Percentiles rank a stretch among this genome's conserved stretches.
These are phyloP conservation scores for Nycticorax nycticorax DNA, from an alignment of 2,113 vertebrate species.

Conservation along the genomic window DNA sequence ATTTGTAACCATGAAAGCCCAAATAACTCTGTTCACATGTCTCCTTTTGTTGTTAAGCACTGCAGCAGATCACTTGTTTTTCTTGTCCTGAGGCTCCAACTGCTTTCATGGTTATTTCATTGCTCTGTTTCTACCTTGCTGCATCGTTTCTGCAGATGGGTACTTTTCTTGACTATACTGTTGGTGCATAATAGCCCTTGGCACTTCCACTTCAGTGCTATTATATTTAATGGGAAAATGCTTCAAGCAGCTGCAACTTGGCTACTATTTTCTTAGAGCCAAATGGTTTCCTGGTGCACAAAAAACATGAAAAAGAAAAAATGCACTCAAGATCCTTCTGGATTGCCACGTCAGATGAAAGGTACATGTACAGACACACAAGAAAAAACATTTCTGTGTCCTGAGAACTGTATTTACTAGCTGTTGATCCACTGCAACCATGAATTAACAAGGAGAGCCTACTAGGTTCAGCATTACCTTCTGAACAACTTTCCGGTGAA, in stretches of 20 bases:
- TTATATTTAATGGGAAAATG: constrained; percentile 23
- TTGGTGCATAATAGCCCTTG: not conserved
- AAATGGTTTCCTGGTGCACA: not conserved
- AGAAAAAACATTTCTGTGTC: not conserved
- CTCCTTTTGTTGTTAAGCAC: constrained; percentile 25
- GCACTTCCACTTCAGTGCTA: not conserved
- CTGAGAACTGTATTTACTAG: not conserved
- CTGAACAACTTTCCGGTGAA: not conserved
- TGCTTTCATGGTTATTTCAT: constrained; percentile 42
- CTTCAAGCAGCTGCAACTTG: constrained; percentile 5
- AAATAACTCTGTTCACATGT: not conserved
- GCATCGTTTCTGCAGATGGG: constrained; percentile 29
- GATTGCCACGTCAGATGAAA: not conserved
- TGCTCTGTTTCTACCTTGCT: constrained; percentile 47
- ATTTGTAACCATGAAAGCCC: not conserved
- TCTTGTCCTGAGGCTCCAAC: constrained; percentile 35
- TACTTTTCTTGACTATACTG: constrained; percentile 4
- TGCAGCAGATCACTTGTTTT: constrained; percentile 27
- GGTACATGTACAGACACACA: not conserved
- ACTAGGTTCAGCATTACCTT: not conserved
- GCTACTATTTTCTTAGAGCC: not conserved
- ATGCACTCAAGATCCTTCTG: not conserved
- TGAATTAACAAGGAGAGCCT: not conserved
- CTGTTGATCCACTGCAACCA: not conserved
- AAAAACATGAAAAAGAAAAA: not conserved